A percentile compares a stretch with the other conserved stretches of the same genome.
phyloP scores from a whole-genome alignment of 2,113 vertebrate genomes.

The Lagenorhynchus albirostris region DNA sequence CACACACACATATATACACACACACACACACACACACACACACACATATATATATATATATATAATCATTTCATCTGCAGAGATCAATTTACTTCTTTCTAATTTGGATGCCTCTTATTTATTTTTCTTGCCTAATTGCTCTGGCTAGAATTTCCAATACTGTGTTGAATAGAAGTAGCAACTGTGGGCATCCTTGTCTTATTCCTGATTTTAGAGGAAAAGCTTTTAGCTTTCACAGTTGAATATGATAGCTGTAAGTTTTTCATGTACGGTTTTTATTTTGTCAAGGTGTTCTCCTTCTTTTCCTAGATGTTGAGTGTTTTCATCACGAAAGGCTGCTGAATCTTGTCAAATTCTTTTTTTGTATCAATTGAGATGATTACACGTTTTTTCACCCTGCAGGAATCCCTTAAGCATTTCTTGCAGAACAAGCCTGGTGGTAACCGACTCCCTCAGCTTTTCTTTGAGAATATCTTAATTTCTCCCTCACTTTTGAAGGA shows the following conservation, averaged over 20 bases:
- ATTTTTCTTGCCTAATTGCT: neutral
- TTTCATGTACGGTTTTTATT: neutral
- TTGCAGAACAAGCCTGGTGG: no score
- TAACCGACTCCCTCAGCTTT: no score
- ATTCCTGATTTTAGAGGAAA: neutral
- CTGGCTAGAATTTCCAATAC: neutral
- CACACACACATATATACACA: no score
- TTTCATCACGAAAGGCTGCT: neutral
- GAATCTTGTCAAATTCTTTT: neutral
- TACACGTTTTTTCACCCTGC: neutral
- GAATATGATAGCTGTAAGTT: neutral
- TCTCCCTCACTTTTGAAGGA: no score
- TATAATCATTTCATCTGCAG: neutral
- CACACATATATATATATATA: no score
- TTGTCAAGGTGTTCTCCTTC: neutral
- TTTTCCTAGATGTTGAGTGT: neutral
- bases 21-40: no score
- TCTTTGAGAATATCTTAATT: no score
- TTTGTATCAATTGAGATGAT: neutral
- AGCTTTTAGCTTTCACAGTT: neutral
- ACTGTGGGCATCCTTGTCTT: neutral
- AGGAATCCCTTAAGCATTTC: no score
- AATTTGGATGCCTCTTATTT: neutral
- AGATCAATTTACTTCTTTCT: neutral
- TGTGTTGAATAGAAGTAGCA: neutral